A percentile compares a stretch with the other conserved stretches of the same genome.
phyloP scores from a whole-genome alignment of 2,797 vertebrate genomes.

The Thalassophryne amazonica region DNA sequence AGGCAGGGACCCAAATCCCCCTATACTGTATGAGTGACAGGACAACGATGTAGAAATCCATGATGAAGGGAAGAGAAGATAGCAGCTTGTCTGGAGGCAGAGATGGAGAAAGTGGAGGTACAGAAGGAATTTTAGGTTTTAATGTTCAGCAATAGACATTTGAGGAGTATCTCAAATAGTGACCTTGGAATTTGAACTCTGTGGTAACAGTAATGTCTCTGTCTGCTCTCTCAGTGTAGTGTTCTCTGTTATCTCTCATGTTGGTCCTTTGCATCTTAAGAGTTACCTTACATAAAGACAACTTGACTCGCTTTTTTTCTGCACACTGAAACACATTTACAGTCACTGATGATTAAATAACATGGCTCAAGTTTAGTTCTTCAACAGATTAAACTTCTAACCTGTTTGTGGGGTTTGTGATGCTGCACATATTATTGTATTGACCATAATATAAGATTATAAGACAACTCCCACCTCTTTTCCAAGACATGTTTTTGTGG shows the following conservation, averaged over 20 bases:
- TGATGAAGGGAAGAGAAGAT: constrained; percentile 33
- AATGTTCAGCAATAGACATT: constrained; percentile 43
- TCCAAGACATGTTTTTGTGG: too few species aligned
- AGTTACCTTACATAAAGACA: constrained; percentile 74
- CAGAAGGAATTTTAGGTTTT: not conserved
- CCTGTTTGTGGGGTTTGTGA: too few species aligned
- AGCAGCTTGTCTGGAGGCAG: constrained; percentile 37
- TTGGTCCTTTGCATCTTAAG: constrained; percentile 67
- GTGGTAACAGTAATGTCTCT: constrained; percentile 53
- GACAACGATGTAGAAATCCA: constrained; percentile 6
- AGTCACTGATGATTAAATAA: constrained; percentile 80
- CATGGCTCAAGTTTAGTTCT: constrained; percentile 76
- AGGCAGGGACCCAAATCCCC: constrained; percentile 28
- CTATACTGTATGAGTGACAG: constrained; percentile 41
- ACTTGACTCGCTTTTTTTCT: constrained; percentile 56
- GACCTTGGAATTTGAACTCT: constrained; percentile 72
- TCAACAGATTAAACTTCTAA: constrained; percentile 68
- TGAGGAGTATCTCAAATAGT: constrained; percentile 62
- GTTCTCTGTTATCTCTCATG: constrained; percentile 28
- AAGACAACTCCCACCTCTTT: too few species aligned
- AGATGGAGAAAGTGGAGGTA: constrained; percentile 7
- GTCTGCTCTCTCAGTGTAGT: constrained; percentile 7
- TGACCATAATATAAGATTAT: too few species aligned
- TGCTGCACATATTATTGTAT: too few species aligned
- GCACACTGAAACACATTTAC: constrained; percentile 79